Evolutionary conservation across 2,113 vertebrate species (phyloP), one percentile per base, ranked within the genome.

Genomic region (Peromyscus californicus): DNA sequence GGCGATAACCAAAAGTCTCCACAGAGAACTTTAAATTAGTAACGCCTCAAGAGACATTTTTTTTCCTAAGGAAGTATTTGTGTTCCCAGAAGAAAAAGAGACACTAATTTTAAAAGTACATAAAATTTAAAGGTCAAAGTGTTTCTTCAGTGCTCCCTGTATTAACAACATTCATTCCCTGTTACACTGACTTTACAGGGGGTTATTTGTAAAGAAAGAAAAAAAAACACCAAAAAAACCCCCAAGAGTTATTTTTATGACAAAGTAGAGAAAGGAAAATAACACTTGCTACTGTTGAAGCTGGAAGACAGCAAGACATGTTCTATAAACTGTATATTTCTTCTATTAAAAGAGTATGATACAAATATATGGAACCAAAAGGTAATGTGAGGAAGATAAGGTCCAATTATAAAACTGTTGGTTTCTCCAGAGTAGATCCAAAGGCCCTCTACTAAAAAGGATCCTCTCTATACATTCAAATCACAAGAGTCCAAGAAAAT

Each of bases 51-150:
- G 96, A 17, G 54, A 93, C 59, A 94, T 48, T 29, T 80, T 94
- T 97, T 95, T 83, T 51, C 63, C 85, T 78, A 91, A 45, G n/a
- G 89, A 97, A 92, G 29, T 91, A 91, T 79, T 75, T 80, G 54
- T 95, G 78, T 65, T 95, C 11, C 36, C 19, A 51, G 61, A 95
- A 96, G 51, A 45, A 97, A 82, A 83, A 45, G 91, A 90, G 8
- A 93, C 0, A n/a, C 0, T 21, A 83, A 95, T 97, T 97, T 98
- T 94, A 87, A 83, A 72, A 93, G 74, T 59, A 95, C 92, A 11
- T 92, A 91, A 91, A 95, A 98, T 83, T 90, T 91, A 94, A 65
- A 57, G 33, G 70, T 96, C 74, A 94, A 95, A 90, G 45, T 97
- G 0, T 74, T 89, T 86, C 57, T 97, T 97, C 76, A 76, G 74